These are phyloP conservation scores for Amphilophus citrinellus DNA, from an alignment of 2,113 vertebrate species.

Conservation along the genomic window DNA sequence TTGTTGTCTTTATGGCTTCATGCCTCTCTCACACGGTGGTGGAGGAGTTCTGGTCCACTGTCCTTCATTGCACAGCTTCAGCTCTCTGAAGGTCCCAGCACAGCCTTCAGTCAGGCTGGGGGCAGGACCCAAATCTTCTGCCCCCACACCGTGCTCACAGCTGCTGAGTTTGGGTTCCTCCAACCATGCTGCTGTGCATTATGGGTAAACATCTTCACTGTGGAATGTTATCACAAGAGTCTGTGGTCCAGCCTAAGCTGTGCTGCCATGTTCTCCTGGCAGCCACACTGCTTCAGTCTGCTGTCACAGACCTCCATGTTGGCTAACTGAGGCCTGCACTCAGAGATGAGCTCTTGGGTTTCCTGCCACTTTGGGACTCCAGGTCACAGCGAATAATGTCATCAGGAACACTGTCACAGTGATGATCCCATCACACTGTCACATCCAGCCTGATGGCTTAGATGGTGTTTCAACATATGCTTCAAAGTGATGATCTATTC, in stretches of 20 bases:
- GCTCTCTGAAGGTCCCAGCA: too few relatives aligned
- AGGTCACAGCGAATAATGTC: too few relatives aligned
- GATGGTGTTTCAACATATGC: neutral
- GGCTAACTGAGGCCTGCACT: neutral
- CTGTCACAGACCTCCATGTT: too few relatives aligned
- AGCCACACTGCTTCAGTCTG: neutral
- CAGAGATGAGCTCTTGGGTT: neutral
- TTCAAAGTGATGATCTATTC: accelerated
- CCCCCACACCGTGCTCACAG: too few relatives aligned
- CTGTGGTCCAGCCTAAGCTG: neutral
- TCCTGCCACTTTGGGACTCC: too few relatives aligned
- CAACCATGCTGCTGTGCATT: neutral
- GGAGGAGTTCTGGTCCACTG: too few relatives aligned
- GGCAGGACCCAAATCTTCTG: too few relatives aligned
- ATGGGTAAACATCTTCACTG: neutral
- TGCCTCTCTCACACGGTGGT: too few relatives aligned
- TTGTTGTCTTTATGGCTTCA: too few relatives aligned
- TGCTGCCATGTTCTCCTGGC: neutral
- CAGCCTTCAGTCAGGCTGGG: too few relatives aligned
- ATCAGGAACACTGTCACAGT: too few relatives aligned
- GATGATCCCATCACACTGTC: neutral
- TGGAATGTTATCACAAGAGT: neutral
- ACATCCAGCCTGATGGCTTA: neutral
- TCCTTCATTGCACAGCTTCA: too few relatives aligned
- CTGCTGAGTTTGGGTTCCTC: neutral